Evolutionary conservation across 2,888 invertebrate species (phyloP), one percentile per base, ranked within the genome.

Genomic region (Dione juno): DNA sequence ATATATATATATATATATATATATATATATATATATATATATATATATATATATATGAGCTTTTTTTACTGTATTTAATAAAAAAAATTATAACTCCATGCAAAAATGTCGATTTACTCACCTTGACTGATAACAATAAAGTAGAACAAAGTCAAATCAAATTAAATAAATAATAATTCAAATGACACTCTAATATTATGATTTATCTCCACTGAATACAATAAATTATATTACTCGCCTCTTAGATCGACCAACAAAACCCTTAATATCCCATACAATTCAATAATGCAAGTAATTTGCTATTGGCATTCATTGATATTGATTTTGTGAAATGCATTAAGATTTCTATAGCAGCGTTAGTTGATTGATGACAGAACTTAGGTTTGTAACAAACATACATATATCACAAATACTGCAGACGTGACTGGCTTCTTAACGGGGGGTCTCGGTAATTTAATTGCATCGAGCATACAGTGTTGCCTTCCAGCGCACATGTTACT

Each of bases 351-450:
- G 53, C 59, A 59, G 53, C 8, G 19, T 57, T 54, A 16, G 45
- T 48, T 70, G 70, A 73, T 67, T 73, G 63, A 73, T 70, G 64
- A 53, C 43, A 57, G 54, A 71, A 71, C 63, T 67, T 69, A 54
- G 61, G 19, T 66, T 69, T 61, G 61, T 21, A 50, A 69, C 66
- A 66, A 53, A 66, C 69, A 64, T 63, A 66, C 69, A 64, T 63
- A 64, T 72, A 69, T 70, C 67, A 66, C 63, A 69, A 72, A 53
- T 45, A 52, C 21, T 37, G 9, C 3, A 52, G 11, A 58, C 61
- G 69, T 64, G 72, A 70, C 64, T 70, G 58, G 67, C 41, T 65
- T 70, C 67, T 67, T 66, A 67, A 73, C 65, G 63, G 67, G 70
- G 53, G 54, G 48, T 52, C 70, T 70, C 52, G 43, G 64, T 28